Evolutionary conservation across 2,113 vertebrate species (phyloP).

Genomic region (Turdus rufiventris): DNA sequence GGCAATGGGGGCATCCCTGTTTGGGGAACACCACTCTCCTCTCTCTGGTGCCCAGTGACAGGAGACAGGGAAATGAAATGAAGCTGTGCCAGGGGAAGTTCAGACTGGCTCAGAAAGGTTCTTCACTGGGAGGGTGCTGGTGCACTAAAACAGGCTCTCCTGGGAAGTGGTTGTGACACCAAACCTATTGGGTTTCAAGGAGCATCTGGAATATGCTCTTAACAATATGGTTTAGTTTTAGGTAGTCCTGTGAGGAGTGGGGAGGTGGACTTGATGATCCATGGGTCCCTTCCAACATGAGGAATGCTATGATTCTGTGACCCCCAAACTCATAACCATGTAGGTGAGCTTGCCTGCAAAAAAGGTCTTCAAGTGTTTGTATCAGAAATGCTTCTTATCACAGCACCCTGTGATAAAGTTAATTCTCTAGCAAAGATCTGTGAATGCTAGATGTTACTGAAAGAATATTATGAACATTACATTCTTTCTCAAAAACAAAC

Average conservation of each 20-base stretch:
- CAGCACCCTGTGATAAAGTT: not conserved
- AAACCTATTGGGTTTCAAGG: not conserved
- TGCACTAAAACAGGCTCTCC: not conserved
- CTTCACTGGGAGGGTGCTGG: not conserved
- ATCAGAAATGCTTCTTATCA: not conserved
- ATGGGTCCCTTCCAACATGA: not conserved
- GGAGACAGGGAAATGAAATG: accelerated
- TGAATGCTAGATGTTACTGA: not conserved
- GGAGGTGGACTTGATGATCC: not conserved
- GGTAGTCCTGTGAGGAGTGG: not conserved
- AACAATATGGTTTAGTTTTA: not conserved
- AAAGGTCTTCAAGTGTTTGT: not conserved
- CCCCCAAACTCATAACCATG: not conserved
- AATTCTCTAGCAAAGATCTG: not conserved
- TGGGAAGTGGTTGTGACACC: accelerated
- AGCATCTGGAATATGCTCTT: accelerated
- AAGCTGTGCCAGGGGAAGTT: not conserved
- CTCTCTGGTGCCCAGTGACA: not conserved
- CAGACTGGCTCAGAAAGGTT: not conserved
- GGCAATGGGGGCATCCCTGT: not conserved
- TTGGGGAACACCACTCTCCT: not conserved
- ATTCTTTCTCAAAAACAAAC: not conserved
- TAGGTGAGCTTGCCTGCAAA: not conserved
- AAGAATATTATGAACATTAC: not conserved
- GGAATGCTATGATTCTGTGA: not conserved